These are phyloP conservation scores for Liasis olivaceus DNA, from an alignment of 2,797 vertebrate species.

Conservation along the genomic window DNA sequence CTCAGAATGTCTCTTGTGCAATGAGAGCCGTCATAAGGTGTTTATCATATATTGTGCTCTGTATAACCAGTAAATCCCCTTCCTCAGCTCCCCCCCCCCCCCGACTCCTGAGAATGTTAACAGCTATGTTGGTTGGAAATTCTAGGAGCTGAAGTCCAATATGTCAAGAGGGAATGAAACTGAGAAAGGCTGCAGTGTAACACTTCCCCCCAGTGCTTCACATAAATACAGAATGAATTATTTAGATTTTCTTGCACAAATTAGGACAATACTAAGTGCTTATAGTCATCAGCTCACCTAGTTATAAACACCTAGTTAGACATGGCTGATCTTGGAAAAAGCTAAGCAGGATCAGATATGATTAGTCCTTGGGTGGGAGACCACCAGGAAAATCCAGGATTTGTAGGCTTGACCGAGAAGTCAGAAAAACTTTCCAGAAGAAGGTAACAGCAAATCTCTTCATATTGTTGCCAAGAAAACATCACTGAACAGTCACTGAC, in stretches of 20 bases:
- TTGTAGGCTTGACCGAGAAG: background rate
- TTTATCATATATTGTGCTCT: background rate
- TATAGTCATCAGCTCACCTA: background rate
- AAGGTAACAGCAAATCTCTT: background rate
- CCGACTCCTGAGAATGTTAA: background rate
- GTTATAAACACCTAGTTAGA: background rate
- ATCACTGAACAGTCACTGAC: background rate
- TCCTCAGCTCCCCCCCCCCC: background rate
- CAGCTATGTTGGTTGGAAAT: background rate
- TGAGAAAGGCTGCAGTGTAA: background rate
- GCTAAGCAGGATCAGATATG: background rate
- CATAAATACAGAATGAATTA: background rate
- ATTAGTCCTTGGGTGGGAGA: background rate
- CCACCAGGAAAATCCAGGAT: background rate
- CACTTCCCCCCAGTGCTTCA: background rate
- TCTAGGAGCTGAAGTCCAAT: background rate
- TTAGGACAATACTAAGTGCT: background rate
- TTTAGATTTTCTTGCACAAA: background rate
- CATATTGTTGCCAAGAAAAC: background rate
- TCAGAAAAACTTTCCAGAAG: background rate
- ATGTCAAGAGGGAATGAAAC: background rate
- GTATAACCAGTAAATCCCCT: background rate
- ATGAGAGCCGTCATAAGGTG: background rate
- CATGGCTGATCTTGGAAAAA: background rate
- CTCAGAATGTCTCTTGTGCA: background rate